Evolutionary conservation across 1,140 invertebrate genomes (phyloP).

Genomic region (Aphaenogaster rudis): DNA sequence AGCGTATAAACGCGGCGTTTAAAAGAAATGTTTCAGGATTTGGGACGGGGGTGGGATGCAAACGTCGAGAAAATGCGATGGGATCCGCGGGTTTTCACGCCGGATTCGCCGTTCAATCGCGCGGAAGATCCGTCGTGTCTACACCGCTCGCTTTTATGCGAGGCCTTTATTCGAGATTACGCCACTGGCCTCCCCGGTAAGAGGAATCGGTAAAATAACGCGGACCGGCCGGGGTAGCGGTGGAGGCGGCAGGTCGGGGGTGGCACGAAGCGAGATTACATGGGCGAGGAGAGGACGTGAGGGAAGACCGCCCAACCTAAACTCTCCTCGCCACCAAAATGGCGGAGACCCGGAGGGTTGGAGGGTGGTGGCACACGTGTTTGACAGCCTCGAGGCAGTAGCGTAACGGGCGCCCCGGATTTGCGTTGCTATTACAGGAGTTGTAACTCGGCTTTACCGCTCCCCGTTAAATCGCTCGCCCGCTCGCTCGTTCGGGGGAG

Average conservation of each 20-base stretch:
- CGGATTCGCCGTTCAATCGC: constrained; percentile 40
- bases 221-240: not conserved
- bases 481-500: not conserved
- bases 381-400: constrained; percentile 68
- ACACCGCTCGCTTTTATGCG: constrained; percentile 47
- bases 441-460: constrained; percentile 45
- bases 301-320: constrained; percentile 60
- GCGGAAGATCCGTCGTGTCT: constrained; percentile 10
- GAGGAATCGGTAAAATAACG: constrained; percentile 68
- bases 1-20: not conserved
- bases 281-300: constrained; percentile 62
- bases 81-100: not conserved
- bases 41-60: not conserved
- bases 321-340: constrained; percentile 69
- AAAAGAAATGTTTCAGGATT: constrained; percentile 17
- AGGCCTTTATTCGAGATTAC: constrained; percentile 39
- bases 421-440: constrained; percentile 44
- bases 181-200: constrained; percentile 42
- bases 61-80: not conserved
- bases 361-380: constrained; percentile 72
- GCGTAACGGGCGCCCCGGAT: constrained; percentile 60
- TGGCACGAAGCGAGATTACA: constrained; percentile 71
- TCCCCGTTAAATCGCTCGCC: constrained; percentile 4
- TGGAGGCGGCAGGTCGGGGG: not conserved
- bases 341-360: constrained; percentile 68